Base-by-base conservation (phyloP, 1,140 invertebrate genomes). In the Microplitis mediator region DNA sequence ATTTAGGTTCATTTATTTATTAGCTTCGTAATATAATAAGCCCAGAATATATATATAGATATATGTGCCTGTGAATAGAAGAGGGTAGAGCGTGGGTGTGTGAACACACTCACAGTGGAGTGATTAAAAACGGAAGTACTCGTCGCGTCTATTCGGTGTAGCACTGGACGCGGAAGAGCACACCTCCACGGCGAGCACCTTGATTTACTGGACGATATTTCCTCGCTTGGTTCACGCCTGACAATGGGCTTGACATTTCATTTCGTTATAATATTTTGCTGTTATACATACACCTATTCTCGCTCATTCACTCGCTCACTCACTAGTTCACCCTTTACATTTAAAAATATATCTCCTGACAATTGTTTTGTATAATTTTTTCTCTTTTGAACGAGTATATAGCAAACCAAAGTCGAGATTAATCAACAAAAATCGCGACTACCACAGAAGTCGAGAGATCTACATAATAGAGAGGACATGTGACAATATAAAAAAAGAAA, bases 241-340 rank as follows among this genome's bases (percentile, higher is more conserved):
- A 77, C 76, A 77, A 77, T 77, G 76, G 76, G 66, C 72, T 71
- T 77, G 76, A 77, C 76, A 71, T 75, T 77, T 77, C 74, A 72
- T 76, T 75, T 76, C 75, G 72, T 73, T 68, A 69, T 76, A 77
- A 75, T 77, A 75, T 77, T 74, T 66, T 66, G 68, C 71, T 52
- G 54, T 54, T 35, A 62, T 61, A 61, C 51, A 16, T 62, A 23
- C 31, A n/a, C 54, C 16, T 58, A 36, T 36, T 34, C 63, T 35
- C 39, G 4, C 50, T 52, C 50, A 52, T 50, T 52, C 63, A 39
- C 32, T 13, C 35, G 16, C 34, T 9, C 31, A 63, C 31, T 13
- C 61, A 31, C 34, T 11, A 16, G 34, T 63, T 13, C 16, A 36
- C 34, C 23, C 23, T 5, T 31, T 58, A 16, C 23, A 16, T 9